phyloP scores from a whole-genome alignment of 1,140 invertebrate species.

The Psix sp. region DNA sequence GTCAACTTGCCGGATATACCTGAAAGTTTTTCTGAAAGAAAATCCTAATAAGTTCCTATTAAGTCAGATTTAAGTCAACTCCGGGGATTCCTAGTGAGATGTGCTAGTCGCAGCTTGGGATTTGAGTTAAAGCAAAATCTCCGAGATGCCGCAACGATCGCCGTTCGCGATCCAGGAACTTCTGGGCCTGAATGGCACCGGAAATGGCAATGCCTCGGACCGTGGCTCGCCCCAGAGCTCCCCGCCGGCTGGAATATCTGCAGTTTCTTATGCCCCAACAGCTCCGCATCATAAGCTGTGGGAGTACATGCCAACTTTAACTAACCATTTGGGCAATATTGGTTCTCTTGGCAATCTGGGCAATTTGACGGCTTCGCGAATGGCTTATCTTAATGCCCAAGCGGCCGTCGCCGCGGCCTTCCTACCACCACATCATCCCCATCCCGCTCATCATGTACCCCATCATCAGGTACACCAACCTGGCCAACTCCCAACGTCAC shows the following conservation, averaged over 20 bases:
- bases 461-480: slow-evolving; percentile 76
- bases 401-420: slow-evolving; percentile 92
- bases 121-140: slow-evolving; percentile 43
- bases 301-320: slow-evolving; percentile 76
- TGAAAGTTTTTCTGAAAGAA: too few species aligned
- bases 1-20: too few species aligned
- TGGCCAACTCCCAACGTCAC: slow-evolving; percentile 70
- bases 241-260: slow-evolving; percentile 76
- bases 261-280: slow-evolving; percentile 75
- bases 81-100: slow-evolving; percentile 10
- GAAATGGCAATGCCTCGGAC: slow-evolving; percentile 71
- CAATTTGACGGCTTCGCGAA: slow-evolving; percentile 82
- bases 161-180: slow-evolving; percentile 95
- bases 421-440: slow-evolving; percentile 82
- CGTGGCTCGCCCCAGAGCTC: slow-evolving; percentile 75
- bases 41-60: slow-evolving; percentile 32
- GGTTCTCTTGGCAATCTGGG: slow-evolving; percentile 71
- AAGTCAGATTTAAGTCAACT: slow-evolving; percentile 11
- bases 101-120: slow-evolving; percentile 55
- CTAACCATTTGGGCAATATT: slow-evolving; percentile 72
- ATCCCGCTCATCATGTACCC: slow-evolving; percentile 74
- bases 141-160: slow-evolving; percentile 86
- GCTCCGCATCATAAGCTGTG: slow-evolving; percentile 76
- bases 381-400: slow-evolving; percentile 92
- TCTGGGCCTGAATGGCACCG: slow-evolving; percentile 83